Evolutionary conservation across 2,797 vertebrate species (phyloP).

Genomic region (Thamnophis elegans): DNA sequence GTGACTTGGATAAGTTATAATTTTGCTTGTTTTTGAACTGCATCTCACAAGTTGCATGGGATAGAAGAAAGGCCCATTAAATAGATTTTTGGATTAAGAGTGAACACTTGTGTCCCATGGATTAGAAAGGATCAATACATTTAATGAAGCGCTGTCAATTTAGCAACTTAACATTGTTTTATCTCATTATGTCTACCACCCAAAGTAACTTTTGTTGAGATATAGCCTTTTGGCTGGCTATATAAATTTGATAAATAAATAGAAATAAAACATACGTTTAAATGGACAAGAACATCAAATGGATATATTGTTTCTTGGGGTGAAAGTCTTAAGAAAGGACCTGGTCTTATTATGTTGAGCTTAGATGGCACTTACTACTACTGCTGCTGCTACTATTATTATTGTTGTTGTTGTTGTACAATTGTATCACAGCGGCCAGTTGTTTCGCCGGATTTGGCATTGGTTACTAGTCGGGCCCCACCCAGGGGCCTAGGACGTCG

Average conservation of each 20-base stretch:
- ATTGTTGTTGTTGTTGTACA: neutral
- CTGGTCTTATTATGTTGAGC: neutral
- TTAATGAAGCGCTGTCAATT: neutral
- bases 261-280: neutral
- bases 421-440: too few species aligned
- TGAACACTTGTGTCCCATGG: neutral
- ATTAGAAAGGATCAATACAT: neutral
- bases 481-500: too few species aligned
- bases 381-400: too few species aligned
- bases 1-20: neutral
- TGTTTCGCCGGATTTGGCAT: too few species aligned
- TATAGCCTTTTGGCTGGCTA: neutral
- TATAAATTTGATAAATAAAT: neutral
- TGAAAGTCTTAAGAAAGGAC: neutral
- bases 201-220: neutral
- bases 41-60: neutral
- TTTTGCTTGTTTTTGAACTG: neutral
- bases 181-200: neutral
- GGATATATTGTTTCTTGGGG: neutral
- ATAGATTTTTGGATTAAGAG: neutral
- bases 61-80: neutral
- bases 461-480: too few species aligned
- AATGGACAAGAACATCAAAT: neutral
- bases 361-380: neutral
- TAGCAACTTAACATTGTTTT: neutral